phyloP scores from a whole-genome alignment of 2,888 invertebrate species.

The Andrena bucephala region DNA sequence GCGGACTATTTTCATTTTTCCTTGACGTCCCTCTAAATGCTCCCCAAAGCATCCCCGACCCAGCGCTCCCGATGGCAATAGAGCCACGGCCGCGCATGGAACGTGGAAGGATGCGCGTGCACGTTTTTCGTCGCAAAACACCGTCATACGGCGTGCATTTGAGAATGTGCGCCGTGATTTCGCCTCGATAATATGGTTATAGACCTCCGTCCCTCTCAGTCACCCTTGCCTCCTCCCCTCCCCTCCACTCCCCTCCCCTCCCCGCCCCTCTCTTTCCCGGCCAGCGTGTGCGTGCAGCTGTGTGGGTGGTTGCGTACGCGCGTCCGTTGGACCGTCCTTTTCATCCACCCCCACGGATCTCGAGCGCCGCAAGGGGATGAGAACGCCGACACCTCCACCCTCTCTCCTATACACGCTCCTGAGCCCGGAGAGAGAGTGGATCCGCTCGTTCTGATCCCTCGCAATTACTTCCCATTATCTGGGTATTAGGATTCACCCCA shows the following conservation, averaged over 20 bases:
- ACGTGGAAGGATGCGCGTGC: slow-evolving; percentile 20
- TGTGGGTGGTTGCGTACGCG: slow-evolving; percentile 17
- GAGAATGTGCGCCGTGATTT: slow-evolving; percentile 83
- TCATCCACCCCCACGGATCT: slow-evolving; percentile 67
- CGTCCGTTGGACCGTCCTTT: slow-evolving; percentile 63
- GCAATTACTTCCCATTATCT: slow-evolving; percentile 85
- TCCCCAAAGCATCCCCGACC: not conserved
- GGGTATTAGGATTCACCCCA: slow-evolving; percentile 85
- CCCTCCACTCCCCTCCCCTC: no score
- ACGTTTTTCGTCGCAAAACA: slow-evolving; percentile 47
- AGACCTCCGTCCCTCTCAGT: slow-evolving; percentile 60
- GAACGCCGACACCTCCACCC: slow-evolving; percentile 67
- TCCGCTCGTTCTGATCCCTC: slow-evolving; percentile 84
- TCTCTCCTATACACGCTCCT: slow-evolving; percentile 60
- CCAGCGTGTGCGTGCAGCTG: slow-evolving; percentile 15
- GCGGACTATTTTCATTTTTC: no score
- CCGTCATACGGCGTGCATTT: slow-evolving; percentile 72
- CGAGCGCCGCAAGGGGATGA: slow-evolving; percentile 58
- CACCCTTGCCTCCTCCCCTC: slow-evolving; percentile 59
- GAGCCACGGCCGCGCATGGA: not conserved
- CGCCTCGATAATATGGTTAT: slow-evolving; percentile 82
- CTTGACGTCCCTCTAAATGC: no score
- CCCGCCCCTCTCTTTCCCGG: slow-evolving; percentile 32
- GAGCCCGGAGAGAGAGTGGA: slow-evolving; percentile 75
- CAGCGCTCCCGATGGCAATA: not conserved